Evolutionary conservation across 64 coral and sea anemone species (phyloP), one percentile per base, ranked within the genome.

Genomic region (Cladopsammia gracilis): DNA sequence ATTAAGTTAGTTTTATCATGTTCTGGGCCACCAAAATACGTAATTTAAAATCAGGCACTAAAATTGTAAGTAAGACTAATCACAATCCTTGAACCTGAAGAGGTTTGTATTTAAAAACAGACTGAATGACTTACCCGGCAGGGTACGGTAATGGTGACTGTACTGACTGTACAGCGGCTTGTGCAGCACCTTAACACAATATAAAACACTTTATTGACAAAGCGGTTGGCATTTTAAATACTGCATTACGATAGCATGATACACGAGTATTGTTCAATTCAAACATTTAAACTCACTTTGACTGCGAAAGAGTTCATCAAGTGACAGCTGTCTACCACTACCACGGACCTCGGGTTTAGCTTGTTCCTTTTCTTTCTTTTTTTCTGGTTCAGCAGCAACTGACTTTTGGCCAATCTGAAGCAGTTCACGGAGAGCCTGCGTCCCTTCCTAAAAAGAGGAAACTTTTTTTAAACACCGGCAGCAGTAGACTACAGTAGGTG

Each of bases 351-450:
- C 70, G 25, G 51, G 25, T 62, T 34, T 72, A 44, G 23, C 12
- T 72, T 44, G 68, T 20, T 84, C 52, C 80, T 88, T 73, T 15
- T 88, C 69, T 48, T 23, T 23, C 69, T 23, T 3, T 44, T 72
- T 72, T 23, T 23, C 69, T 44, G 69, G 7, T 72, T 72, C 69
- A 23, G 22, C 15, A 44, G 9, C 43, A 44, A 8, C 14, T 56
- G 51, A 11, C 9, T 88, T 88, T 5, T 60, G 42, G 42, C 91
- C 91, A 77, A 93, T 93, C 11, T 93, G 69, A 26, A 93, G 72
- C 15, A 93, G 47, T 14, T 93, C 81, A 93, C 83, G 85, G 23
- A 93, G 73, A 58, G 91, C 91, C 26, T 78, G 82, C 6, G 91
- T 86, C 46, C 82, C 75, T 77, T 86, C 83, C 91, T 93, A 43